Percentiles rank a stretch among this genome's conserved stretches.
Conservation (phyloP, 2,888 invertebrate species). For the Pseudococcus longispinus region DNA sequence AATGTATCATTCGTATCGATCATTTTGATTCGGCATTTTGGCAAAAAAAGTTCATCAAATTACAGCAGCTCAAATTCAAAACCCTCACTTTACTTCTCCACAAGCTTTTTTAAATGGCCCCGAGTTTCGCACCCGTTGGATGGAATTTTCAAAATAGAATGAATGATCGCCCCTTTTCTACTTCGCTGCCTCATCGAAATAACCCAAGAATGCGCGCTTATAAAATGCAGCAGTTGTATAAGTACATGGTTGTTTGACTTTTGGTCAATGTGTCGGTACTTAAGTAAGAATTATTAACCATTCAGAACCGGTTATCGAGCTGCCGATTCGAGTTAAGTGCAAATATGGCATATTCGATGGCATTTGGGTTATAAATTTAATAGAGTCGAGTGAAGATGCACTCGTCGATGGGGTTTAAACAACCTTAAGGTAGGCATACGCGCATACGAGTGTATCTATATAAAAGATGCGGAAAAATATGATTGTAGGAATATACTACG, state of each 20-base stretch:
- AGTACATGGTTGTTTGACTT: background rate
- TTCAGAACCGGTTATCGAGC: background rate
- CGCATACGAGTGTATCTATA: background rate
- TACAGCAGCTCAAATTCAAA: background rate
- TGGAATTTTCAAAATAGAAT: background rate
- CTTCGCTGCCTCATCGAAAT: no score
- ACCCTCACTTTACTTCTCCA: background rate
- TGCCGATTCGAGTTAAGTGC: conserved; percentile 7
- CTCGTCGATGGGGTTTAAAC: background rate
- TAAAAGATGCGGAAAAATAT: background rate
- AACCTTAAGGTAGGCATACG: background rate
- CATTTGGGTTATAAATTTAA: conserved; percentile 23
- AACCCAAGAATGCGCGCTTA: background rate
- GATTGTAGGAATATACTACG: background rate
- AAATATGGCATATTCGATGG: conserved; percentile 17
- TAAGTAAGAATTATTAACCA: conserved; percentile 8
- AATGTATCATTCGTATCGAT: no score
- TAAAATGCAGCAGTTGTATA: background rate
- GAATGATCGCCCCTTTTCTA: background rate
- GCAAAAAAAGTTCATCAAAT: no score
- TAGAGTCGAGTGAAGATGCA: background rate
- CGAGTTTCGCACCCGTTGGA: background rate
- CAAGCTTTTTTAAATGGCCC: no score
- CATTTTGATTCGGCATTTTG: no score
- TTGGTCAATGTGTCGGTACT: conserved; percentile 2